A percentile compares a stretch with the other conserved stretches of the same genome.
Conservation (phyloP, 1,140 invertebrate genomes). For the Galleria mellonella region DNA sequence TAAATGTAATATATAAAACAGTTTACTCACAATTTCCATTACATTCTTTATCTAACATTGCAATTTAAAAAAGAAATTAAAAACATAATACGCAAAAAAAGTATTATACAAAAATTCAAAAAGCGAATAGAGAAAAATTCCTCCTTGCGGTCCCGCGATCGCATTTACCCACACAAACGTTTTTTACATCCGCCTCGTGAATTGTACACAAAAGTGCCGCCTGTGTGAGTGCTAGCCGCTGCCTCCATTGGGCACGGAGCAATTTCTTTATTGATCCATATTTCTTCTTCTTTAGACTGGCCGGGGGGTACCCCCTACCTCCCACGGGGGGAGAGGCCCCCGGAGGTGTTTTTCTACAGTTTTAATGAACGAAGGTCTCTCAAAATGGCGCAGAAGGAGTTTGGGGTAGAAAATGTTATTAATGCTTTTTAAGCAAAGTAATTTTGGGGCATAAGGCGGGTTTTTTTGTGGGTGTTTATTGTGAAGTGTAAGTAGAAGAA, state of each 20-base stretch:
- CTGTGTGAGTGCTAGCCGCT: constrained; percentile 61
- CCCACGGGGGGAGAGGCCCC: constrained; percentile 6
- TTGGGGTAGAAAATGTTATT: constrained; percentile 4
- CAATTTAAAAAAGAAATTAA: too few species aligned
- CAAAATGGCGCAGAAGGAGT: constrained; percentile 48
- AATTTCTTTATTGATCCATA: constrained; percentile 75
- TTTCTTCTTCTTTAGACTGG: constrained; percentile 73
- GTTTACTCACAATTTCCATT: too few species aligned
- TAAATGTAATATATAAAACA: too few species aligned
- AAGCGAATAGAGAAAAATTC: too few species aligned
- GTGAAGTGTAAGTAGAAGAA: too few species aligned
- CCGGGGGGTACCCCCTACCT: constrained; percentile 23
- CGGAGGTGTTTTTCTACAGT: constrained; percentile 70
- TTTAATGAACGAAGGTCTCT: constrained; percentile 64
- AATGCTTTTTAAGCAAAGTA: too few species aligned
- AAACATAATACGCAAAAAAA: too few species aligned
- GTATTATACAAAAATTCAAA: too few species aligned
- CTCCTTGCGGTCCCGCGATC: constrained; percentile 1
- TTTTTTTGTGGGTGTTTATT: too few species aligned
- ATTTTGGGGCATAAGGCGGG: too few species aligned
- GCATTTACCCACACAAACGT: constrained; percentile 6
- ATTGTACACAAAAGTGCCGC: neutral
- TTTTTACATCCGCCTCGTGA: neutral
- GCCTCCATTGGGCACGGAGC: constrained; percentile 68
- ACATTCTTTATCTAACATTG: too few species aligned